phyloP scores from a whole-genome alignment of 2,888 invertebrate genomes.

The Cephalotes varians region DNA sequence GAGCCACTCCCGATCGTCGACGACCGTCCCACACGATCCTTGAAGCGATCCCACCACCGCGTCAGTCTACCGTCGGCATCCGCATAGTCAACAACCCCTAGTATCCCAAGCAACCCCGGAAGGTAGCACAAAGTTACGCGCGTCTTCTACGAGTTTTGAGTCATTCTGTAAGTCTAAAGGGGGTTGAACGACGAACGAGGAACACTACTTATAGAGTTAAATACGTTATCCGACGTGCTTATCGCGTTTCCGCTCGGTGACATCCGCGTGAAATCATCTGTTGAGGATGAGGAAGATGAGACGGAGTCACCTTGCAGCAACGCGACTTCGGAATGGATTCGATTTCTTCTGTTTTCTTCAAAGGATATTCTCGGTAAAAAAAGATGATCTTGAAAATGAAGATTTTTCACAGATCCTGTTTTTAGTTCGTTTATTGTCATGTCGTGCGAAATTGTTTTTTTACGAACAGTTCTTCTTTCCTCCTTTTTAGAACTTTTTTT shows the following conservation, averaged over 20 bases:
- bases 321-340: slow-evolving; percentile 14
- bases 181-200: background rate
- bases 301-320: slow-evolving; percentile 44
- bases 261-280: slow-evolving; percentile 44
- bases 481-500: background rate
- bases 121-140: slow-evolving; percentile 64
- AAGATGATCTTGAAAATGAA: too few species aligned
- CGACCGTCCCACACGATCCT: slow-evolving; percentile 77
- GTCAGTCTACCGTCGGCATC: slow-evolving; percentile 85
- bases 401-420: background rate
- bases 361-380: slow-evolving; percentile 28
- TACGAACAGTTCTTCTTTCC: background rate
- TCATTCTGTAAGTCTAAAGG: slow-evolving; percentile 27
- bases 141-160: slow-evolving; percentile 43
- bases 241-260: slow-evolving; percentile 41
- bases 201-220: background rate
- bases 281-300: slow-evolving; percentile 26
- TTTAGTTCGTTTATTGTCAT: background rate
- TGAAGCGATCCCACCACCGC: slow-evolving; percentile 77
- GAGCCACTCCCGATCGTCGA: slow-evolving; percentile 78
- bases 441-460: background rate
- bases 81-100: slow-evolving; percentile 81
- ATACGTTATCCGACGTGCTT: background rate
- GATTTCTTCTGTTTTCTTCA: slow-evolving; percentile 6
- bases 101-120: slow-evolving; percentile 66